Evolutionary conservation across 2,113 vertebrate genomes (phyloP).

Genomic region (Gambusia holbrooki): DNA sequence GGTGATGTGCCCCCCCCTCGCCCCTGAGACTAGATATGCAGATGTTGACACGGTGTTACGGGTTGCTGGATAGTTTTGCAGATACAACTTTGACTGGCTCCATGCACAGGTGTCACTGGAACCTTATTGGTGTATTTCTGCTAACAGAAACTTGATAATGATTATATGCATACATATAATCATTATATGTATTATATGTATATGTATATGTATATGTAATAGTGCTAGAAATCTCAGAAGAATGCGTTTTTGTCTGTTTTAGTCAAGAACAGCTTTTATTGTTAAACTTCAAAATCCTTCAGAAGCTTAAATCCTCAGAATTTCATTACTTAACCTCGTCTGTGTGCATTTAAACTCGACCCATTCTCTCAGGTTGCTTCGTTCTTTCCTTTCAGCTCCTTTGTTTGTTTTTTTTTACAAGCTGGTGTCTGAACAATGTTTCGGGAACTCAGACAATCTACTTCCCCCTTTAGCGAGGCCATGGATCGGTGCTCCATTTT

Average conservation of each 20-base stretch:
- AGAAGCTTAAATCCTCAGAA: constrained; percentile 34
- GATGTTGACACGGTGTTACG: constrained; percentile 42
- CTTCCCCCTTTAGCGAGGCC: not conserved
- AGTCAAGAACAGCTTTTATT: constrained; percentile 44
- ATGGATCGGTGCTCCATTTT: constrained; percentile 12
- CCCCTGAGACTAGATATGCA: constrained; percentile 25
- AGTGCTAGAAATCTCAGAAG: not conserved
- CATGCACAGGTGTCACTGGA: constrained; percentile 19
- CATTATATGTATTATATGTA: too few species aligned
- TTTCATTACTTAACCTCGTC: constrained; percentile 36
- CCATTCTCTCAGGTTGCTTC: constrained; percentile 19
- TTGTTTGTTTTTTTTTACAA: constrained; percentile 36
- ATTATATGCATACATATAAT: not conserved
- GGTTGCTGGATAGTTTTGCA: constrained; percentile 15
- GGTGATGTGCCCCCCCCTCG: constrained; percentile 2
- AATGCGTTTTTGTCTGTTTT: constrained; percentile 5
- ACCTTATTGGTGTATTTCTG: not conserved
- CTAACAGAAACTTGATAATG: constrained; percentile 6
- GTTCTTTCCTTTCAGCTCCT: constrained; percentile 40
- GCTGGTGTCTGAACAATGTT: constrained; percentile 30
- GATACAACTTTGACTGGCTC: constrained; percentile 31
- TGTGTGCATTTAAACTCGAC: constrained; percentile 49
- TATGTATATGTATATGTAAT: too few species aligned
- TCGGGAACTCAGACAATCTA: constrained; percentile 20
- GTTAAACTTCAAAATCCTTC: constrained; percentile 25